phyloP scores from a whole-genome alignment of 2,113 vertebrate species.

The Dipodomys ordii region DNA sequence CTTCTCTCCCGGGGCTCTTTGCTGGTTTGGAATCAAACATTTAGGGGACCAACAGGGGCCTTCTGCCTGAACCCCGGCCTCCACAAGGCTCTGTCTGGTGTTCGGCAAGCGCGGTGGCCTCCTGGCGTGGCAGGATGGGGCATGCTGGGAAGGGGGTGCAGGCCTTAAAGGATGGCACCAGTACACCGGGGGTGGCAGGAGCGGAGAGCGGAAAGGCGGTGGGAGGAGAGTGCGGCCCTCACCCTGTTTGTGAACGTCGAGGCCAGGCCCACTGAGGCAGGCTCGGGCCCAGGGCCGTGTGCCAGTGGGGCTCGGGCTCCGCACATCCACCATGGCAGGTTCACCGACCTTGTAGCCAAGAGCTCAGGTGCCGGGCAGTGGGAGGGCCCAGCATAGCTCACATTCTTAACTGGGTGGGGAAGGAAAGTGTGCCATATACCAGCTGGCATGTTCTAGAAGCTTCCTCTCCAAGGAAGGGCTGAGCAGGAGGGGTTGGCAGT shows the following conservation, averaged over 20 bases:
- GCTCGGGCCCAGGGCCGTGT: conserved; percentile 74
- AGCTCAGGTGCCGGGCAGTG: not conserved
- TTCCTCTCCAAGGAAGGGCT: not conserved
- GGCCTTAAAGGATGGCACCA: conserved; percentile 56
- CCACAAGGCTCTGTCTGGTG: not conserved
- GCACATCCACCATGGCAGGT: fast-evolving
- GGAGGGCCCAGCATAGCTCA: not conserved
- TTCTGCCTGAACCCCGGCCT: not conserved
- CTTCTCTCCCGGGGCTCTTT: not conserved
- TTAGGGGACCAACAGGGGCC: not conserved
- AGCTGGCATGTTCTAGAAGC: not conserved
- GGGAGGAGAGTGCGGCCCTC: not conserved
- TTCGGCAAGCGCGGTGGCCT: not conserved
- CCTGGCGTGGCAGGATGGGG: not conserved
- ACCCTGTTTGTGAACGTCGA: conserved; percentile 75
- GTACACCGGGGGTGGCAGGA: not conserved
- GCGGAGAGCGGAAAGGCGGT: no score
- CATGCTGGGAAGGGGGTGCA: not conserved
- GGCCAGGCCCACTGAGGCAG: conserved; percentile 62
- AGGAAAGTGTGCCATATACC: not conserved
- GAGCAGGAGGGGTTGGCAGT: not conserved
- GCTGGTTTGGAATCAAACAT: not conserved
- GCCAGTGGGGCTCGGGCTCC: fast-evolving
- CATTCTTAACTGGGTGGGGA: not conserved
- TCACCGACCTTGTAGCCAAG: not conserved